A percentile compares a stretch with the other conserved stretches of the same genome.
Conservation (phyloP, 2,888 invertebrate genomes). For the Spilarctia lutea region DNA sequence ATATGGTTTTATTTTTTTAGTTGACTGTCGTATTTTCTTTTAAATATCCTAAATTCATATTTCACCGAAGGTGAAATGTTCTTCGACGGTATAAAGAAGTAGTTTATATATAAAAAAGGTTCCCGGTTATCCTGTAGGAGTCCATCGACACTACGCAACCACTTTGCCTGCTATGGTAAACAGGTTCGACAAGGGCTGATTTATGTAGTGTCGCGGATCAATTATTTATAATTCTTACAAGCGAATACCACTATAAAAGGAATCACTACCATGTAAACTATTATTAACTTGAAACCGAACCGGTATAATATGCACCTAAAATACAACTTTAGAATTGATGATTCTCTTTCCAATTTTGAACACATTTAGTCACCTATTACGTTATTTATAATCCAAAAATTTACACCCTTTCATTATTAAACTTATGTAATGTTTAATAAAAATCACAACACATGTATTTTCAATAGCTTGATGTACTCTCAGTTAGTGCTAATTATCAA, state of each 20-base stretch:
- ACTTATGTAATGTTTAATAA: background rate
- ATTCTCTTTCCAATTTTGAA: background rate
- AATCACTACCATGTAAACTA: slow-evolving; percentile 23
- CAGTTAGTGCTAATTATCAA: no score
- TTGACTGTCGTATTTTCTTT: background rate
- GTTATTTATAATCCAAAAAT: background rate
- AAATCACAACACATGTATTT: background rate
- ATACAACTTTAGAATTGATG: background rate
- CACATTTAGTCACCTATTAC: background rate
- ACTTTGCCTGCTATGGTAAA: slow-evolving; percentile 75
- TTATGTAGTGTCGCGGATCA: slow-evolving; percentile 63
- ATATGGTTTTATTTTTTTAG: background rate
- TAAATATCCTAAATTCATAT: background rate
- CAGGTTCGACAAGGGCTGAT: slow-evolving; percentile 68
- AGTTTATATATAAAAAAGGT: background rate
- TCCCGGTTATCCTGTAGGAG: background rate
- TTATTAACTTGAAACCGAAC: slow-evolving; percentile 30
- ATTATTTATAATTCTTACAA: slow-evolving; percentile 55
- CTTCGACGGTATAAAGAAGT: background rate
- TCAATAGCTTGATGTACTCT: no score
- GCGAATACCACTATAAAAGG: slow-evolving; percentile 44
- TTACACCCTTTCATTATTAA: background rate
- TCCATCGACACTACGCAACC: background rate
- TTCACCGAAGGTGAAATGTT: background rate
- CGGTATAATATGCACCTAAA: slow-evolving; percentile 11